Base-by-base conservation (phyloP, 1,140 invertebrate species). In the Euwallacea fornicatus region DNA sequence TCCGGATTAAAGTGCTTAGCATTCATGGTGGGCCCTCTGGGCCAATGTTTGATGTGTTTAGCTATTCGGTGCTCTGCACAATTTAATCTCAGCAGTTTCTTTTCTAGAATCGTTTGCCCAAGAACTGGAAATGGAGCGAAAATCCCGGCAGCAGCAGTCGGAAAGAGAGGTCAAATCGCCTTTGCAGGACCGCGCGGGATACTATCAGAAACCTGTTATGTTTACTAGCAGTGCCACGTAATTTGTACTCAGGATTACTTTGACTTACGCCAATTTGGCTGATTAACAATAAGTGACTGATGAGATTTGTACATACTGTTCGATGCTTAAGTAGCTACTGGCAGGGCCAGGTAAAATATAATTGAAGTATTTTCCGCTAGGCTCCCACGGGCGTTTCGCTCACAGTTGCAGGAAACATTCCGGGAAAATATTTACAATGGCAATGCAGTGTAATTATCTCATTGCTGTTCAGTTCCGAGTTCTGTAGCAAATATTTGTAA, bases 181-280 rank as follows among this genome's bases (percentile, higher is more conserved):
- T 42, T 85, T 93, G 73, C 91, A 92, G 81, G 92, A 94, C 77
- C 85, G 89, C 76, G 87, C 89, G 73, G 86, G 86, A 75, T 93
- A 93, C 83, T 93, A 93, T 85, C 93, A 94, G 82, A 93, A 92
- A 81, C 93, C 91, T 10, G 91, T 93, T 70, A 84, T 94, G 59
- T 94, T 93, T 80, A 81, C 80, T 6, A 92, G 91, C 76, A 92
- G 90, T 76, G 91, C 91, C 78, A 93, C 91, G 85, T 93, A 93
- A 89, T 33, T 33, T 33, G 21, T 33, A 33, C 21, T 33, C 21
- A 33, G 21, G 21, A 33, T 33, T 33, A 33, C 21, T 33, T 33
- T 33, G 21, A 33, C 21, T 33, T 33, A 33, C 21, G 21, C 21
- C 21, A 33, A 33, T 33, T 33, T 33, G 21, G 21, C 21, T 33